Conservation (phyloP, 2,797 vertebrate genomes). For the Hydrolagus colliei region DNA sequence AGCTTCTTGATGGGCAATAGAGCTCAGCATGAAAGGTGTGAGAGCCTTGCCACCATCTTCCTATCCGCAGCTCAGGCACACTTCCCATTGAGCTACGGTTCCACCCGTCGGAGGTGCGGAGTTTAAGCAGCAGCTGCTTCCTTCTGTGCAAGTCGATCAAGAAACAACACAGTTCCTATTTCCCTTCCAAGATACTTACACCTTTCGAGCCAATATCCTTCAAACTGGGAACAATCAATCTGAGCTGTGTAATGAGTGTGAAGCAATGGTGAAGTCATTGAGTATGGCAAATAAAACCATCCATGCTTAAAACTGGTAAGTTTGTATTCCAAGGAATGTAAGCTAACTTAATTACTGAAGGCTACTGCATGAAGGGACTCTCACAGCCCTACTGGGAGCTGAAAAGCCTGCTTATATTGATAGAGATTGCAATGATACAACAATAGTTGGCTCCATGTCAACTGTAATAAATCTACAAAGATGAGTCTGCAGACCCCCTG, state of each 20-base stretch:
- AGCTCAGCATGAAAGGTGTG: background rate
- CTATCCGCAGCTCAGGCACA: background rate
- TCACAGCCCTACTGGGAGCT: background rate
- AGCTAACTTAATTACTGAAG: conserved; percentile 1
- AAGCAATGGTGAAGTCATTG: too few relatives aligned
- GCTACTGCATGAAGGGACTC: background rate
- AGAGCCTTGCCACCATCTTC: background rate
- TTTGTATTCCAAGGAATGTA: background rate
- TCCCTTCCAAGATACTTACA: too few relatives aligned
- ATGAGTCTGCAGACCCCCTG: background rate
- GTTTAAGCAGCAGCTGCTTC: too few relatives aligned
- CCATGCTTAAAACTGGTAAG: background rate
- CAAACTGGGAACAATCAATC: too few relatives aligned
- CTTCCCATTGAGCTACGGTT: too few relatives aligned
- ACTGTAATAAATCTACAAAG: background rate
- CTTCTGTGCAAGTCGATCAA: background rate
- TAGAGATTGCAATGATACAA: background rate
- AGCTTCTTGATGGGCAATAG: too few relatives aligned
- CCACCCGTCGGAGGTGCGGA: too few relatives aligned
- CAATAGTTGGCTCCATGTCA: background rate
- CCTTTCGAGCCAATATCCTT: too few relatives aligned
- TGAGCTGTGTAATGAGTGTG: too few relatives aligned
- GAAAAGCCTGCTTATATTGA: background rate
- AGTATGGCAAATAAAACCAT: too few relatives aligned
- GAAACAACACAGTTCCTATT: too few relatives aligned